Evolutionary conservation across 92 coral and sea anemone genomes (phyloP), one percentile per base, ranked within the genome.

Genomic region (Siderastrea radians): DNA sequence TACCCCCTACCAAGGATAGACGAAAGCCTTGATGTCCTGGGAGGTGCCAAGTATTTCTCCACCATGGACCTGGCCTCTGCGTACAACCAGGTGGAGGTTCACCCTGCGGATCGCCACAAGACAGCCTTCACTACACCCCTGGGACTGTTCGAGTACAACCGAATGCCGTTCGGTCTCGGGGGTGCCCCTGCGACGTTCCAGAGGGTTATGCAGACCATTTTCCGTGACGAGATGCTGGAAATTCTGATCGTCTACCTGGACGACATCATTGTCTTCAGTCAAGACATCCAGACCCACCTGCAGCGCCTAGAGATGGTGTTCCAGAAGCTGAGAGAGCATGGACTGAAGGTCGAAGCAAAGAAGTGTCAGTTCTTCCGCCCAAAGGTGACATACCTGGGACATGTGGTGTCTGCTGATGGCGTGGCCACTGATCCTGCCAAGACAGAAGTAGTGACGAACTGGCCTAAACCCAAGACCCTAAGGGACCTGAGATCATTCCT

Each of bases 41-140:
- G 38, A 26, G 38, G 38, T 26, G 38, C 38, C 38, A 26, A 26
- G 15, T 55, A 17, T 75, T 63, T 80, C 26, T 87, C 91, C 1
- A 75, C 88, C 2, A 82, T 82, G 1, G 92, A 88, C 51, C 79
- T 88, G 47, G 84, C 92, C 26, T 81, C 87, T 9, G 87, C 87
- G 8, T 88, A 81, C 84, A 88, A 88, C 38, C 87, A 88, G 58
- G 87, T 81, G 2, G 91, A 82, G 12, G 87, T 88, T 0, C 14
- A 65, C 49, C 87, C 87, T 0, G 71, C 9, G 0, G 87, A 88
- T 59, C 71, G 83, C 3, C 85, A 82, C 52, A 91, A 91, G 88
- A 91, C 94, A 3, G 91, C 88, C 5, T 91, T 91, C 86, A 82
- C 88, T 17, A 91, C 88, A 9, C 91, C 94, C 7, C 54, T 86